phyloP scores from a whole-genome alignment of 2,888 invertebrate genomes.

The Epiperipatus broadwayi region DNA sequence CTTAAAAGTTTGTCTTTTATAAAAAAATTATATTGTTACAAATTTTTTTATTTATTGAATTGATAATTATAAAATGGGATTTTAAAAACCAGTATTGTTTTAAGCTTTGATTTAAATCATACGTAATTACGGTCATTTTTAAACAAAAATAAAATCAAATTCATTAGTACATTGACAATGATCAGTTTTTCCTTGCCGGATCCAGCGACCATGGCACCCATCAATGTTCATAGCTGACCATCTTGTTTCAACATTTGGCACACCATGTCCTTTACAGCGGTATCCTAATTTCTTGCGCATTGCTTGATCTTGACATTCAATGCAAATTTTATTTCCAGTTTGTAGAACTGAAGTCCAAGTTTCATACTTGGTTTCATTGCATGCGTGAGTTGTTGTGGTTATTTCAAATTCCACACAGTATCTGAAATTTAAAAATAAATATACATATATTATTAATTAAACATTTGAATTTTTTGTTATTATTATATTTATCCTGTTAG shows the following conservation, averaged over 20 bases:
- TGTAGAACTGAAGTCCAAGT: conserved; percentile 47
- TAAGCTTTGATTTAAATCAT: too few relatives aligned
- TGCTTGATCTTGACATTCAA: conserved; percentile 62
- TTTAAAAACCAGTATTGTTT: too few relatives aligned
- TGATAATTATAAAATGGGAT: too few relatives aligned
- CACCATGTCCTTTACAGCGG: conserved; percentile 69
- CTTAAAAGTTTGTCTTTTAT: too few relatives aligned
- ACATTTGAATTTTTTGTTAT: conserved; percentile 47
- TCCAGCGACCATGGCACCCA: conserved; percentile 74
- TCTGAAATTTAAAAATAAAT: conserved; percentile 37
- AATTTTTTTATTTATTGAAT: too few relatives aligned
- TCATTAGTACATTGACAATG: conserved; percentile 26
- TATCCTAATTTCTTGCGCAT: conserved; percentile 50
- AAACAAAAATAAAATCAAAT: conserved; percentile 28
- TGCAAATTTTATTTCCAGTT: conserved; percentile 56
- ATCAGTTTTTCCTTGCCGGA: conserved; percentile 33
- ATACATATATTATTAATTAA: neutral
- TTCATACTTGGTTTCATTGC: conserved; percentile 54
- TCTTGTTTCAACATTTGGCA: conserved; percentile 48
- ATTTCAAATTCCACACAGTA: conserved; percentile 71
- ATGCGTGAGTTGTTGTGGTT: conserved; percentile 57
- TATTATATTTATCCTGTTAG: too few relatives aligned
- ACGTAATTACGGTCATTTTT: too few relatives aligned
- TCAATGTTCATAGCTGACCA: conserved; percentile 68
- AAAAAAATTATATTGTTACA: too few relatives aligned